Evolutionary conservation across 2,113 vertebrate species (phyloP).

Genomic region (Atractosteus spatula): DNA sequence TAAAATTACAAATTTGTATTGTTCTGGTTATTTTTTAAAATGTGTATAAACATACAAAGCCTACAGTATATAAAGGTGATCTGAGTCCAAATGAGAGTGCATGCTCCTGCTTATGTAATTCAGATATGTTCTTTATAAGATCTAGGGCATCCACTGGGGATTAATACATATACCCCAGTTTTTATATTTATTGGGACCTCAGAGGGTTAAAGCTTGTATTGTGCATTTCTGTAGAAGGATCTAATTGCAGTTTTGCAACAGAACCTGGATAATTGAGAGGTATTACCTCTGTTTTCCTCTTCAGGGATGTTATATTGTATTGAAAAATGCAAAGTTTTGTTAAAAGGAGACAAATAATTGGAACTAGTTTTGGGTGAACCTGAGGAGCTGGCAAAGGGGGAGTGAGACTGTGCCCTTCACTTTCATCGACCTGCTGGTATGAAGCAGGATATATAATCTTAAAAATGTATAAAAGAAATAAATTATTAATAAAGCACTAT

Average conservation of each 20-base stretch:
- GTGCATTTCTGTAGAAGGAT: conserved; percentile 31
- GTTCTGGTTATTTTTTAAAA: no score
- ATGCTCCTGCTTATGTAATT: conserved; percentile 20
- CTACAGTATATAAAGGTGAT: background rate
- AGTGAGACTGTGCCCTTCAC: conserved; percentile 51
- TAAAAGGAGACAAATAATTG: conserved; percentile 28
- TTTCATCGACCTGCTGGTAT: conserved; percentile 47
- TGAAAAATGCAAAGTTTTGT: conserved; percentile 78
- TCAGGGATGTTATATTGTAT: conserved; percentile 79
- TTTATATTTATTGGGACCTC: conserved; percentile 12
- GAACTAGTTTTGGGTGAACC: conserved; percentile 43
- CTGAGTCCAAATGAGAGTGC: conserved; percentile 11
- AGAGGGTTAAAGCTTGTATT: conserved; percentile 37
- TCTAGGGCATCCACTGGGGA: background rate
- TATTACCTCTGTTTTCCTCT: conserved; percentile 74
- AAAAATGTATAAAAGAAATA: conserved; percentile 94
- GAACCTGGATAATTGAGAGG: conserved; percentile 38
- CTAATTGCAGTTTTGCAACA: conserved; percentile 28
- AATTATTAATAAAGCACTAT: conserved; percentile 99
- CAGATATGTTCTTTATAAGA: conserved; percentile 3
- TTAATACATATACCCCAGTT: background rate
- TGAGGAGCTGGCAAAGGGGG: conserved; percentile 64
- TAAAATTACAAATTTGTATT: no score
- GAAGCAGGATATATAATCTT: conserved; percentile 76
- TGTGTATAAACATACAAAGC: no score